These are phyloP conservation scores for Mythimna impura DNA, from an alignment of 2,888 invertebrate species.

Conservation along the genomic window DNA sequence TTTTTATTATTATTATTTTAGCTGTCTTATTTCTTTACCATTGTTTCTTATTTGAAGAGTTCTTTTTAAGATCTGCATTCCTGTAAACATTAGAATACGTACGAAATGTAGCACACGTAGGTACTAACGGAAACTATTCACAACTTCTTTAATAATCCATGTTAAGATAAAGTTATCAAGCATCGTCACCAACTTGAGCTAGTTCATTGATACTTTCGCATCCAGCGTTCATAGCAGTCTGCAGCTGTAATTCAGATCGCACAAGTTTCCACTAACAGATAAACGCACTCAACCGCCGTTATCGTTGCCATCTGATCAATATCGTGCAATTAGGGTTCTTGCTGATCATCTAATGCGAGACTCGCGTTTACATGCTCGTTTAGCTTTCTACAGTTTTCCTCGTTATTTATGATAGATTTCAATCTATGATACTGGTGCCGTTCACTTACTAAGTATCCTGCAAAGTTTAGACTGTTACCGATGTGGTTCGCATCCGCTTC, in stretches of 20 bases:
- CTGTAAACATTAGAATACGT: background rate
- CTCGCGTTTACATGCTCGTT: slow-evolving; percentile 6
- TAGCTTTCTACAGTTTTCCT: slow-evolving; percentile 14
- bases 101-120: background rate
- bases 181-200: slow-evolving; percentile 18
- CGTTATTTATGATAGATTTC: background rate
- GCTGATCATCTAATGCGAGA: slow-evolving; percentile 22
- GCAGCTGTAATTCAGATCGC: slow-evolving; percentile 15
- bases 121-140: background rate
- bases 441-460: background rate
- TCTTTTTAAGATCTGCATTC: background rate
- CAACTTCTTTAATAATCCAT: background rate
- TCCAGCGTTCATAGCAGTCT: background rate
- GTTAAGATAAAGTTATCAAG: slow-evolving; percentile 1
- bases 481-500: too few species aligned
- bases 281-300: slow-evolving; percentile 12
- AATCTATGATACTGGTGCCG: background rate
- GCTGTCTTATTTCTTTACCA: background rate
- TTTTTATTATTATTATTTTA: too few species aligned
- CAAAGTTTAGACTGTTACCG: background rate
- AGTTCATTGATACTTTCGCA: slow-evolving; percentile 17
- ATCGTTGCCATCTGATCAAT: slow-evolving; percentile 18
- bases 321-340: slow-evolving; percentile 11
- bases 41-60: background rate
- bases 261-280: slow-evolving; percentile 28